A percentile compares a stretch with the other conserved stretches of the same genome.
Evolutionary conservation across 1,140 invertebrate species (phyloP).

Genomic region (honey bee (Apis mellifera)): Amel_HAv3.1 CM009936.2:3986501-3987000

Average conservation of each 20-base stretch:
- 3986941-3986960: constrained; percentile 27
- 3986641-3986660: constrained; percentile 3
- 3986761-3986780: constrained; percentile 17
- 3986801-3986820: background rate
- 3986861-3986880: background rate
- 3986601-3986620: background rate
- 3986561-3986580: background rate
- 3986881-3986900: background rate
- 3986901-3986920: background rate
- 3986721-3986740: constrained; percentile 32
- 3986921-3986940: constrained; percentile 14
- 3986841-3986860: background rate
- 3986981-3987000: constrained; percentile 51
- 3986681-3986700: constrained; percentile 28
- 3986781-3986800: background rate
- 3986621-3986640: constrained; percentile 17
- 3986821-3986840: background rate
- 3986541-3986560: background rate
- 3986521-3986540: background rate
- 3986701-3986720: constrained; percentile 18
- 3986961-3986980: constrained; percentile 20
- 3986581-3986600: background rate
- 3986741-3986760: constrained; percentile 45
- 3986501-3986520: background rate
- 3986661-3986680: constrained; percentile 14